phyloP scores from a whole-genome alignment of 2,888 invertebrate species.

The Agrochola circellaris region DNA sequence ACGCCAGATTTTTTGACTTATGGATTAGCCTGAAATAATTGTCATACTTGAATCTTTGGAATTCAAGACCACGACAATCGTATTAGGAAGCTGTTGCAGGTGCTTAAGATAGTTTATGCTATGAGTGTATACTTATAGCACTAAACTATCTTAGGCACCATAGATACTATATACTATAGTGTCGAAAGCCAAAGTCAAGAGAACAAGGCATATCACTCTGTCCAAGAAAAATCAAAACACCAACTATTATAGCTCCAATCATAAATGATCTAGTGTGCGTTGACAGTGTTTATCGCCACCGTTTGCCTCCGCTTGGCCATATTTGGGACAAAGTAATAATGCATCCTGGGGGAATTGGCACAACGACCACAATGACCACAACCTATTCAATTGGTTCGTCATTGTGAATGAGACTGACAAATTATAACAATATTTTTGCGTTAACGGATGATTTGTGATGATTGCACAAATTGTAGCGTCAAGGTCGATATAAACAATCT shows the following conservation, averaged over 20 bases:
- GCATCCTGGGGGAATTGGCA: constrained; percentile 49
- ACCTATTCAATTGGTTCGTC: constrained; percentile 44
- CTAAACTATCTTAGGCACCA: too few species aligned
- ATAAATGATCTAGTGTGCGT: constrained; percentile 20
- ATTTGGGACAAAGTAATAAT: constrained; percentile 56
- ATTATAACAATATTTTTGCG: constrained; percentile 32
- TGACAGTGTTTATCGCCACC: constrained; percentile 17
- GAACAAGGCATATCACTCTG: background rate
- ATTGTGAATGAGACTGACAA: constrained; percentile 34
- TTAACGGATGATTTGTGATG: constrained; percentile 13
- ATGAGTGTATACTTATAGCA: too few species aligned
- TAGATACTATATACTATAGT: background rate
- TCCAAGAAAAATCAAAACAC: constrained; percentile 2
- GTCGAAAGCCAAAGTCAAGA: background rate
- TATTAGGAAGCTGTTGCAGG: background rate
- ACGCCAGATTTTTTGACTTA: background rate
- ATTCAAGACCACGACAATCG: background rate
- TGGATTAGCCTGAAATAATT: background rate
- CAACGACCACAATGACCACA: constrained; percentile 32
- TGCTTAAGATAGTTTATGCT: too few species aligned
- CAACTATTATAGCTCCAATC: background rate
- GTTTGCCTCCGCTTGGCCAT: constrained; percentile 10
- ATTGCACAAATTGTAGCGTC: background rate
- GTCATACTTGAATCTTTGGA: background rate
- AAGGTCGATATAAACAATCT: constrained; percentile 27